These are phyloP conservation scores for Geophilus truncorum DNA, from an alignment of 2,888 invertebrate genomes.

Conservation along the genomic window DNA sequence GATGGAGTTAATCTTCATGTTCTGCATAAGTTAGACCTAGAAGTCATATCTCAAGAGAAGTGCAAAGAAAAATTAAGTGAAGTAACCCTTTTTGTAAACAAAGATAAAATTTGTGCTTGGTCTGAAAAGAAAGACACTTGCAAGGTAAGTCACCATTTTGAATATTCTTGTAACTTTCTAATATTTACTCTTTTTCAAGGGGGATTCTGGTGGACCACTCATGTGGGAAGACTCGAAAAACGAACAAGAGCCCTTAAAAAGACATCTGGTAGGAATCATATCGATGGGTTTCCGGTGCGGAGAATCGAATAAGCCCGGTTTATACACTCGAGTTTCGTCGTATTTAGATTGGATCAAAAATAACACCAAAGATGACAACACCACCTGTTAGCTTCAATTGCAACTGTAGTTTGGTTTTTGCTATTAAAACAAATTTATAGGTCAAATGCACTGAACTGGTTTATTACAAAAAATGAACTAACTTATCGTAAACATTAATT, in stretches of 20 bases:
- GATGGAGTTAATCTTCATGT: not conserved
- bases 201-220: conserved; percentile 58
- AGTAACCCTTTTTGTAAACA: not conserved
- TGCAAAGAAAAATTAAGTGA: not conserved
- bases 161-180: too few species aligned
- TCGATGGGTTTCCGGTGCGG: conserved; percentile 58
- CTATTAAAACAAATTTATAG: too few species aligned
- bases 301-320: conserved; percentile 49
- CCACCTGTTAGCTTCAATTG: conserved; percentile 46
- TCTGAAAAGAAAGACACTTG: conserved; percentile 56
- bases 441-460: too few species aligned
- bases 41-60: not conserved
- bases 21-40: not conserved
- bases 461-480: too few species aligned
- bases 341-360: conserved; percentile 56
- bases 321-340: conserved; percentile 57
- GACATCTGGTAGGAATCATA: conserved; percentile 55
- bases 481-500: too few species aligned
- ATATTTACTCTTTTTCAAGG: too few species aligned
- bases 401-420: conserved; percentile 55
- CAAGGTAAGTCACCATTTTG: conserved; percentile 51
- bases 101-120: conserved; percentile 54
- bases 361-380: conserved; percentile 29
- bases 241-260: too few species aligned
- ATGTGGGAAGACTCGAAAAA: conserved; percentile 53